Percentiles rank a stretch among this genome's conserved stretches.
Conservation (phyloP, 30 jellyfish, hydroid and myxozoan species). For the Aurelia coerulea region DNA sequence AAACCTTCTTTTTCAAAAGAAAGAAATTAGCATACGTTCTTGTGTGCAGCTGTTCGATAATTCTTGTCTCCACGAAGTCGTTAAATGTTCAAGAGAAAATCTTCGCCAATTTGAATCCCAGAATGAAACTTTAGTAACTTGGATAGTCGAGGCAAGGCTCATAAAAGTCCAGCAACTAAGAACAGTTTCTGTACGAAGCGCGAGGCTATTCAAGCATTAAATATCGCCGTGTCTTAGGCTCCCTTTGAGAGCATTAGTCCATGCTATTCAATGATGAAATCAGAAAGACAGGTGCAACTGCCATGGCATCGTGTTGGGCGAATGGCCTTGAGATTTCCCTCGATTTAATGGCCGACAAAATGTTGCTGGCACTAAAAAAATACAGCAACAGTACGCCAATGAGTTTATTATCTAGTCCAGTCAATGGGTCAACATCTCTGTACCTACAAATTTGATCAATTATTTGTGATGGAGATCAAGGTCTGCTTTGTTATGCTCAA, state of each 20-base stretch:
- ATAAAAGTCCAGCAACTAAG: conserved; percentile 66
- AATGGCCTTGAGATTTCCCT: conserved; percentile 15
- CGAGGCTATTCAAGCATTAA: conserved; percentile 74
- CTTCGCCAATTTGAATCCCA: conserved; percentile 59
- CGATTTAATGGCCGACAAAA: conserved; percentile 1
- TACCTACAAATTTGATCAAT: conserved; percentile 55
- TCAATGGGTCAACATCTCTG: conserved; percentile 61
- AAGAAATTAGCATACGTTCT: conserved; percentile 82
- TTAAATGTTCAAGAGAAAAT: conserved; percentile 66
- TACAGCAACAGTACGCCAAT: background rate
- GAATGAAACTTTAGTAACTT: conserved; percentile 48
- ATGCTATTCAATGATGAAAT: conserved; percentile 20
- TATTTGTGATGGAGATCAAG: conserved; percentile 73
- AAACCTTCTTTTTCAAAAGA: conserved; percentile 79
- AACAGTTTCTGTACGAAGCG: conserved; percentile 70
- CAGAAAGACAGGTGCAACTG: conserved; percentile 59
- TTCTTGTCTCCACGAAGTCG: conserved; percentile 77
- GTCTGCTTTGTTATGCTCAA: conserved; percentile 68
- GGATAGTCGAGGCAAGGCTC: conserved; percentile 40
- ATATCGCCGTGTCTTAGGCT: conserved; percentile 64
- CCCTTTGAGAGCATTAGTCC: conserved; percentile 79
- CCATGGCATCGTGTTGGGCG: conserved; percentile 17
- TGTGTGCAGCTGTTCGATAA: conserved; percentile 75
- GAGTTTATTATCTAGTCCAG: conserved; percentile 23
- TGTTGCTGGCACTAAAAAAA: background rate